Base-by-base conservation (phyloP, 2,888 invertebrate genomes). In the Drosophila eohydei region DNA sequence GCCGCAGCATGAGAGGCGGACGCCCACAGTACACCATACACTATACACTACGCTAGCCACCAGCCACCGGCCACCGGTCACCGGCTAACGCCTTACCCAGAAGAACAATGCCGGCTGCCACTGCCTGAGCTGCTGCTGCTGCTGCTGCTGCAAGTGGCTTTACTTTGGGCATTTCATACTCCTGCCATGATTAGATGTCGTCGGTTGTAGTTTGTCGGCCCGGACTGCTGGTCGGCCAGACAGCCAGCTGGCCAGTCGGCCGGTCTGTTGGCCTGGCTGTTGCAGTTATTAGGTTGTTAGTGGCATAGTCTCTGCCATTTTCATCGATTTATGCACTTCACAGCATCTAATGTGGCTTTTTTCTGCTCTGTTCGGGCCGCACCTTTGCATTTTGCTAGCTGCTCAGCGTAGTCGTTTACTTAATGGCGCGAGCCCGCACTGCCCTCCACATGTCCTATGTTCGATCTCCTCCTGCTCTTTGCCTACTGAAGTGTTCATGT, bases 221-320 rank as follows among this genome's bases (percentile, higher is more conserved):
- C 0, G 50, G 21, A 30, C 44, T 28, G 52, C 36, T 28, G 52
- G 30, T n/a, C n/a, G n/a, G n/a, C n/a, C n/a, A n/a, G n/a, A n/a
- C n/a, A n/a, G n/a, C n/a, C n/a, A n/a, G n/a, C 8, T 7, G 38
- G 38, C 50, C 52, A 36, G 32, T 5, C 28, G 34, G 60, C 44
- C 52, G 62, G 54, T 58, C 66, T 65, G 78, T 28, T 69, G 55
- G 66, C 57, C 70, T 65, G 80, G 79, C 70, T 60, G 65, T 54
- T 83, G 83, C 90, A 90, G 84, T 85, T 90, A 85, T 87, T 89
- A 85, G 91, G 90, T 91, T 91, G 90, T 90, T 90, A 90, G 89
- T 89, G 90, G 80, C 80, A 78, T 73, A 72, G 89, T 84, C 86
- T 71, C 70, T 81, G 85, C 86, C 85, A 90, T 83, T 84, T 76